These are phyloP conservation scores for Halcyon senegalensis DNA, from an alignment of 2,113 vertebrate genomes.

Conservation along the genomic window DNA sequence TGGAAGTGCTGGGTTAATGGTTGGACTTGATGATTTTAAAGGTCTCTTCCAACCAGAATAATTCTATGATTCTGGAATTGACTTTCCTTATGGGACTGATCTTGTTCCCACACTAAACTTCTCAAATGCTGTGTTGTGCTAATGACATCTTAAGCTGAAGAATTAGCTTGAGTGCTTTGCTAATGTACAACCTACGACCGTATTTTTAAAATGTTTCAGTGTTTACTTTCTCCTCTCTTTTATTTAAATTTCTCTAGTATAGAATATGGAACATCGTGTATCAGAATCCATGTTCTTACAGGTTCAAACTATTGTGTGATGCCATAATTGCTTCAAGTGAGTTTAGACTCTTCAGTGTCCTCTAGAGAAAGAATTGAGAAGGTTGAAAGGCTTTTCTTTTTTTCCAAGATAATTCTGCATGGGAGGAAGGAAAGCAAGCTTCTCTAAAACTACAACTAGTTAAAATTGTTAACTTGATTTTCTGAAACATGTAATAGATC, in stretches of 20 bases:
- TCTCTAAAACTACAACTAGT: neutral
- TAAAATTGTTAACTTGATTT: neutral
- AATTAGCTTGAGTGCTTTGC: neutral
- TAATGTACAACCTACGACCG: neutral
- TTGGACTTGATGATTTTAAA: no score
- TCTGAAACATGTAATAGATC: neutral
- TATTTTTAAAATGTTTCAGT: neutral
- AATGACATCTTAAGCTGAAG: neutral
- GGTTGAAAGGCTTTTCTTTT: neutral
- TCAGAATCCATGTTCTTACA: neutral
- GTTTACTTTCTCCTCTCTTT: neutral
- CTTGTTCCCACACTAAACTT: neutral
- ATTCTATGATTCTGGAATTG: neutral
- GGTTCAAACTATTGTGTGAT: neutral
- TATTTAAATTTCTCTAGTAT: neutral
- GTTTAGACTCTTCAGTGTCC: neutral
- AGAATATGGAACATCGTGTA: neutral
- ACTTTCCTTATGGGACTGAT: neutral
- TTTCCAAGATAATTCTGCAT: neutral
- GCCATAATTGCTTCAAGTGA: neutral
- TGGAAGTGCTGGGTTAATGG: no score
- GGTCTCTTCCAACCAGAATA: no score
- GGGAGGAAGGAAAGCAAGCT: neutral
- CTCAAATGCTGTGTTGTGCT: neutral
- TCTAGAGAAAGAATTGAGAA: neutral